Base-by-base conservation (phyloP, 2,113 vertebrate genomes). In the Gambusia holbrooki region DNA sequence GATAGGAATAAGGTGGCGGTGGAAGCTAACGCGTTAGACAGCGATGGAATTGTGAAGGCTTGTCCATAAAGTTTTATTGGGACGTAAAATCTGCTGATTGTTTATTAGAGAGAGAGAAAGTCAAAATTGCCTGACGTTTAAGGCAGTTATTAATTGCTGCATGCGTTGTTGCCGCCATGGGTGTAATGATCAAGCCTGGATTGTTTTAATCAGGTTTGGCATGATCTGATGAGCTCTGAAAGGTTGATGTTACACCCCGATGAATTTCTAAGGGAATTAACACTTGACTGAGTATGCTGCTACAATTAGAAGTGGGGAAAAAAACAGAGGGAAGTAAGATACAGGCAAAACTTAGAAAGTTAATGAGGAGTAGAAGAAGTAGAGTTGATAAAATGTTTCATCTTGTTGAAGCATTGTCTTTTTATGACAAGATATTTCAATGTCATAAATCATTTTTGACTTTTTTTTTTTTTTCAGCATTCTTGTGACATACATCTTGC, bases 1-100 rank as follows among this genome's bases (percentile, higher is more conserved):
- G 25, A 32, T 32, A 35, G 45, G 27, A 42, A 62, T 29, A 5
- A 29, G 51, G n/a, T 0, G 7, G 62, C 61, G 30, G 63, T 54
- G 45, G 65, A 33, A 80, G 37, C 45, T 32, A 69, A 84, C 58
- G 69, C 76, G 81, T 78, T n/a, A 74, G 74, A 75, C 65, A 80
- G 61, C 1, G 25, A 84, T 61, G 37, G 42, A 77, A 37, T 64
- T 13, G 3, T 15, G 60, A 45, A 76, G 66, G 69, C 81, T 74
- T 37, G 66, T 82, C 80, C 80, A 80, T 86, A 85, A 87, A 88
- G 62, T 88, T 89, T 88, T 76, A 87, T 68, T 74, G 76, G 74
- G 66, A 84, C 77, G 71, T 90, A 77, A 84, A 89, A 84, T 82
- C 27, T 79, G 79, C 84, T 77, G 83, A 87, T 91, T 92, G 86